Percentiles rank a stretch among this genome's conserved stretches.
Conservation (phyloP, 1,140 invertebrate species). For the Scaptodrosophila lebanonensis region DNA sequence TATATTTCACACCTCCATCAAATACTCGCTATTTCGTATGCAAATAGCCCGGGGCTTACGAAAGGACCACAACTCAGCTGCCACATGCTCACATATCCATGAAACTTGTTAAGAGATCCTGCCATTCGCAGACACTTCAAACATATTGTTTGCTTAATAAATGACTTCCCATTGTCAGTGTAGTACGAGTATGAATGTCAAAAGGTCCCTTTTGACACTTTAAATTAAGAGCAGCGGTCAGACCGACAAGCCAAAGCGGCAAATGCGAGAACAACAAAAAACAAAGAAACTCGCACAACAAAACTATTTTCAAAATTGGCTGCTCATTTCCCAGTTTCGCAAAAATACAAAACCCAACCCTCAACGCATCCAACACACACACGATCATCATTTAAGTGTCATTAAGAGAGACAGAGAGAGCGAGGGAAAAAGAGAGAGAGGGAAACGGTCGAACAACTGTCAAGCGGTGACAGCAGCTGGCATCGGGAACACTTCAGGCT, state of each 20-base stretch:
- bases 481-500: constrained; percentile 15
- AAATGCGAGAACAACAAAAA: constrained; percentile 20
- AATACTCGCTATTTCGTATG: constrained; percentile 38
- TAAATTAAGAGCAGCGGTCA: constrained; percentile 49
- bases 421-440: background rate
- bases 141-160: constrained; percentile 64
- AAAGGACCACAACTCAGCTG: constrained; percentile 45
- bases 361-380: constrained; percentile 24
- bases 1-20: constrained; percentile 46
- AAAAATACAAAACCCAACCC: constrained; percentile 39
- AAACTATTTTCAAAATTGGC: constrained; percentile 9
- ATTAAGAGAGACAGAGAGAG: constrained; percentile 42
- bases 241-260: constrained; percentile 33
- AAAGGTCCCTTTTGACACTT: constrained; percentile 64
- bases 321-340: constrained; percentile 41
- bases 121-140: constrained; percentile 38
- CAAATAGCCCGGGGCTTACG: constrained; percentile 37
- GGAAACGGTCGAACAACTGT: constrained; percentile 2
- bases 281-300: constrained; percentile 15
- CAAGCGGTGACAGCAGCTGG: constrained; percentile 15
- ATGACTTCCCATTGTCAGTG: constrained; percentile 59
- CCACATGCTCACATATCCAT: constrained; percentile 26
- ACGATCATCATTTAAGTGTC: constrained; percentile 68
- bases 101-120: constrained; percentile 42
- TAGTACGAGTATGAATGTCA: constrained; percentile 68